A percentile compares a stretch with the other conserved stretches of the same genome.
Conservation (phyloP, 92 coral and sea anemone species). For the Ricordea florida region DNA sequence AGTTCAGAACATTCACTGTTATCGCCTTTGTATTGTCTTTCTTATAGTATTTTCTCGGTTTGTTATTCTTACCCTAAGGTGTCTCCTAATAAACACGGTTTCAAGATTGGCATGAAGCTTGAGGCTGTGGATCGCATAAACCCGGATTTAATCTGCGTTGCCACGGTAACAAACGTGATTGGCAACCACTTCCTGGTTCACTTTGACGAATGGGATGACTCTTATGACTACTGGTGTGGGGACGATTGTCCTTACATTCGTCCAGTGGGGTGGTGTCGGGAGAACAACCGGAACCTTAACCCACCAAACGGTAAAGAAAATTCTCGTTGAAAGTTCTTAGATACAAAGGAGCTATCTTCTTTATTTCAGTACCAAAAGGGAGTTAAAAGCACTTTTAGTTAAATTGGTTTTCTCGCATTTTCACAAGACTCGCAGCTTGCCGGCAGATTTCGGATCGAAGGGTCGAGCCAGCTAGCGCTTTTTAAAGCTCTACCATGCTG, state of each 20-base stretch:
- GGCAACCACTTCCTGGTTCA: slow-evolving; percentile 95
- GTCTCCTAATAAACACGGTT: slow-evolving; percentile 81
- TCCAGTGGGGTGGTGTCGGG: slow-evolving; percentile 84
- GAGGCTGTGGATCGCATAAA: slow-evolving; percentile 98
- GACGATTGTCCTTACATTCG: slow-evolving; percentile 96
- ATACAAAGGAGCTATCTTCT: background rate
- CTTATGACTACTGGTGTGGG: slow-evolving; percentile 99
- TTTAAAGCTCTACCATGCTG: too few species aligned
- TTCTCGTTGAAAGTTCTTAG: background rate
- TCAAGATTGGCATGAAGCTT: slow-evolving; percentile 87
- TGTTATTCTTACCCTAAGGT: slow-evolving; percentile 26
- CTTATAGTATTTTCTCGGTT: too few species aligned
- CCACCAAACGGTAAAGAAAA: slow-evolving; percentile 74
- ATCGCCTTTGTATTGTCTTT: too few species aligned
- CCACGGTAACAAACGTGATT: slow-evolving; percentile 98
- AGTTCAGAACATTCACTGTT: too few species aligned
- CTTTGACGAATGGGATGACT: slow-evolving; percentile 99
- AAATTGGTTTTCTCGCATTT: too few species aligned
- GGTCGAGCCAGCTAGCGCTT: too few species aligned
- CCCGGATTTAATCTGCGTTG: slow-evolving; percentile 98
- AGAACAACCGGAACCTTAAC: slow-evolving; percentile 72
- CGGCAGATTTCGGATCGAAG: too few species aligned
- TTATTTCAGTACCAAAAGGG: too few species aligned
- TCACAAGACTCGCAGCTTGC: too few species aligned
- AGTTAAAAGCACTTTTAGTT: too few species aligned